Evolutionary conservation across 2,888 invertebrate genomes (phyloP), one percentile per base, ranked within the genome.

Genomic region (Cryptosula pallasiana): DNA sequence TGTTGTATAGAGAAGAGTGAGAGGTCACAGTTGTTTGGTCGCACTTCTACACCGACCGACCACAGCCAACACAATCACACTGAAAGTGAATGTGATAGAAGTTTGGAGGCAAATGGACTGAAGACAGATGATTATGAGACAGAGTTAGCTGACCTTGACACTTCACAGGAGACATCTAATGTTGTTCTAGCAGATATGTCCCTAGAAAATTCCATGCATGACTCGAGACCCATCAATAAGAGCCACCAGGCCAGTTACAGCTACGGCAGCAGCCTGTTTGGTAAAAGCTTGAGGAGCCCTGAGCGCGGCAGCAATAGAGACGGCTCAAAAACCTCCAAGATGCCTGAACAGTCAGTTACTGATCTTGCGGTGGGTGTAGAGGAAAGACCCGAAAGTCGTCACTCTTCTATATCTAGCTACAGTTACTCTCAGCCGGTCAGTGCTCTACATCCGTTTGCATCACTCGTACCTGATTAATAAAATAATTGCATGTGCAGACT

Each of bases 41-140:
- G 63, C 3, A 63, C 63, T 32, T 63, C 63, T 27, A 63, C 63
- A 32, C 63, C 63, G 5, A 63, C 63, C 2, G n/a, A 63, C 3
- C 5, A 9, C n/a, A 5, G 13, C 5, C 3, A 16, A 57, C 25
- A 23, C 3, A 27, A 32, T n/a, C 3, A 5, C 16, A 32, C 3
- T 32, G 13, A 27, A 63, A 32, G 27, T 13, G 32, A 3, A 16
- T 29, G n/a, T 32, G 27, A 63, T n/a, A 25, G 32, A 25, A 63
- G 63, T n/a, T 13, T 9, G 9, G 27, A 27, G 13, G 13, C 63
- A 32, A 27, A 63, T 20, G 25, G 3, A 13, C 29, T 9, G 3
- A 63, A 32, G 13, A 27, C 20, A 13, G 27, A 27, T 25, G 63
- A 63, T 25, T 13, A 27, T 25, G 63, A 63, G 5, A 45, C 45